These are phyloP conservation scores for Perodicticus potto DNA, from an alignment of 2,797 vertebrate species.

Conservation along the genomic window DNA sequence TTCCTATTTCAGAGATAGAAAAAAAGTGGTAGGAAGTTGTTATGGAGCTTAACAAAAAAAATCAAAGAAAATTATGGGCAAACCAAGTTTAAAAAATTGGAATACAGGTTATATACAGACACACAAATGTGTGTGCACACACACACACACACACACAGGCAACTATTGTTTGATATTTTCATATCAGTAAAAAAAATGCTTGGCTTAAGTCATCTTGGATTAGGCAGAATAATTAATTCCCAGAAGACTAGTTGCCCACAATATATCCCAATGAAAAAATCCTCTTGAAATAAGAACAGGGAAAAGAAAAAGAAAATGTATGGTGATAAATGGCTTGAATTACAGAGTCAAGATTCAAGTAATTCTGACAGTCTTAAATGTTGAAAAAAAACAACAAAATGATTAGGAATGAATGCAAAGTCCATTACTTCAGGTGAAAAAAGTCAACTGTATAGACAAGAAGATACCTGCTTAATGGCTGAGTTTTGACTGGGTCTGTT, in stretches of 20 bases:
- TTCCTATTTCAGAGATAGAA: background rate
- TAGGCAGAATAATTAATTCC: background rate
- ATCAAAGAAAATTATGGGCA: background rate
- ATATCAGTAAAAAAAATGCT: background rate
- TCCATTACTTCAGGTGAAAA: constrained; percentile 29
- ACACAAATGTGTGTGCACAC: background rate
- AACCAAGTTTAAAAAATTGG: constrained; percentile 1
- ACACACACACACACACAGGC: background rate
- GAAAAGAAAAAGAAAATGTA: background rate
- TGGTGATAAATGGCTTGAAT: background rate
- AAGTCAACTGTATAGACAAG: background rate
- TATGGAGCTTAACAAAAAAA: background rate
- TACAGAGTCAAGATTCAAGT: constrained; percentile 50
- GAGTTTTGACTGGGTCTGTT: constrained; percentile 24
- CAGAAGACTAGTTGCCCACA: background rate
- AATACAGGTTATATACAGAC: background rate
- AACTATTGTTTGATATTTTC: background rate
- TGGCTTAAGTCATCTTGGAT: background rate
- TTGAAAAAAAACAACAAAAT: background rate
- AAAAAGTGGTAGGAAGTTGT: background rate
- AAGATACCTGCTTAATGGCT: background rate
- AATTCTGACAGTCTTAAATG: constrained; percentile 18
- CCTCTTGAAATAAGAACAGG: background rate
- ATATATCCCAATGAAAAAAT: background rate
- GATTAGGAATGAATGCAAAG: constrained; percentile 42